Conservation (phyloP, 2,113 vertebrate genomes). For the Heterotis niloticus region DNA sequence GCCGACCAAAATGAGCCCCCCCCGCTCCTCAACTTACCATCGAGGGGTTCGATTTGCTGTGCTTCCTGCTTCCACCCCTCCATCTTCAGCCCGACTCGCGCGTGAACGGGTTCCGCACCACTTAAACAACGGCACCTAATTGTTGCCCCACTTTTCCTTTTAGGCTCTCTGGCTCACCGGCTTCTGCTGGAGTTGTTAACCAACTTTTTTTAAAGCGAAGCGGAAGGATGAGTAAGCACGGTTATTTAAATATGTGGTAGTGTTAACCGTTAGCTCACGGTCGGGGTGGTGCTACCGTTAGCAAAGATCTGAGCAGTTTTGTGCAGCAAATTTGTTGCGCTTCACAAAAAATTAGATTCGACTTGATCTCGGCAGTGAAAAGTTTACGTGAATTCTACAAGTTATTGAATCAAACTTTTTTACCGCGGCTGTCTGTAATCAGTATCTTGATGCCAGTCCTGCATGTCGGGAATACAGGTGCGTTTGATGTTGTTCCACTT, state of each 20-base stretch:
- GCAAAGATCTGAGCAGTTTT: not conserved
- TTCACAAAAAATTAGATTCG: not conserved
- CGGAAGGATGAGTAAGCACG: conserved; percentile 3
- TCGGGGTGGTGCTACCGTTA: not conserved
- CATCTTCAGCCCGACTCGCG: not conserved
- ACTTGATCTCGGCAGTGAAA: not conserved
- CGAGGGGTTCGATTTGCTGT: conserved; percentile 10
- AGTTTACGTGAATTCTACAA: conserved; percentile 40
- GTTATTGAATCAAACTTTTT: conserved; percentile 45
- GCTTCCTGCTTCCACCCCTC: not conserved
- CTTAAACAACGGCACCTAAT: not conserved
- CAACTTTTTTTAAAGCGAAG: conserved; percentile 16
- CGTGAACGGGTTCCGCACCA: not conserved
- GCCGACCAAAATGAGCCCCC: conserved; percentile 13
- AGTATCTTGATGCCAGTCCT: conserved; percentile 12
- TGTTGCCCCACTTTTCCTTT: conserved; percentile 27
- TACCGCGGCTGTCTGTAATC: not conserved
- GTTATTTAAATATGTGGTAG: not conserved
- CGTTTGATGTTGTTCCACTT: not conserved
- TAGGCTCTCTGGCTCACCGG: conserved; percentile 7
- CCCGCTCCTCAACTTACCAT: conserved; percentile 11
- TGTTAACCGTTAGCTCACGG: not conserved
- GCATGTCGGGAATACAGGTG: not conserved
- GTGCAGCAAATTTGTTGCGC: not conserved
- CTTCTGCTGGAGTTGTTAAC: not conserved